Percentiles rank a stretch among this genome's conserved stretches.
Evolutionary conservation across 2,888 invertebrate genomes (phyloP).

Genomic region (Trimorus sp.): DNA sequence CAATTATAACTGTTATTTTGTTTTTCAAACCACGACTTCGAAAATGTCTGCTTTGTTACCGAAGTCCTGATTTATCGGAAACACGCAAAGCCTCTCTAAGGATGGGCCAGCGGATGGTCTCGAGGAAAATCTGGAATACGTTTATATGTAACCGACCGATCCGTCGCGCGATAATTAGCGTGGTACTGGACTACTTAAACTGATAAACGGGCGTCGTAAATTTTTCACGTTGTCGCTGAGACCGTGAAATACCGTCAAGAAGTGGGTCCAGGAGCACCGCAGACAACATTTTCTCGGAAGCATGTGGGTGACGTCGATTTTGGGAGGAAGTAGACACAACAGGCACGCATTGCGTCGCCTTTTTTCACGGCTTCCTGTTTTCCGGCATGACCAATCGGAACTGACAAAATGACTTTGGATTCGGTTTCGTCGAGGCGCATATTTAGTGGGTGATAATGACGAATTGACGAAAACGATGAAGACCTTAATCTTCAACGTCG

Average conservation of each 20-base stretch:
- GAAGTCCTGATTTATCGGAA: slow-evolving; percentile 14
- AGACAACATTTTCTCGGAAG: slow-evolving; percentile 43
- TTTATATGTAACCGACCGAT: slow-evolving; percentile 25
- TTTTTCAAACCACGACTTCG: background rate
- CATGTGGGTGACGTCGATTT: slow-evolving; percentile 22
- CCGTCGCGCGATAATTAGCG: slow-evolving; percentile 38
- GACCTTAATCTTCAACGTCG: background rate
- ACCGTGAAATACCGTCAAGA: slow-evolving; percentile 17
- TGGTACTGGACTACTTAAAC: slow-evolving; percentile 39
- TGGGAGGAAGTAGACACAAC: slow-evolving; percentile 29
- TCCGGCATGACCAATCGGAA: slow-evolving; percentile 41
- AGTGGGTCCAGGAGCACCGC: background rate
- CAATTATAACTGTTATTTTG: too few species aligned
- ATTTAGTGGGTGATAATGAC: slow-evolving; percentile 38
- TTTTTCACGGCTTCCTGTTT: slow-evolving; percentile 54
- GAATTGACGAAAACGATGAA: background rate
- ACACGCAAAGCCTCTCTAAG: slow-evolving; percentile 11
- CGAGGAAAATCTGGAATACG: slow-evolving; percentile 19
- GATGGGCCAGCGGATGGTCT: background rate
- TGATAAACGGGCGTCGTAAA: slow-evolving; percentile 28
- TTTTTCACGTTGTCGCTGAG: slow-evolving; percentile 24
- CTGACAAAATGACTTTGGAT: slow-evolving; percentile 35
- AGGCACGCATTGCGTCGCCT: slow-evolving; percentile 37
- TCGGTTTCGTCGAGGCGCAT: slow-evolving; percentile 4
- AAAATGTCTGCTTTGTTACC: background rate